Evolutionary conservation across 1,140 invertebrate species (phyloP).

Genomic region (Ceratitis capitata): DNA sequence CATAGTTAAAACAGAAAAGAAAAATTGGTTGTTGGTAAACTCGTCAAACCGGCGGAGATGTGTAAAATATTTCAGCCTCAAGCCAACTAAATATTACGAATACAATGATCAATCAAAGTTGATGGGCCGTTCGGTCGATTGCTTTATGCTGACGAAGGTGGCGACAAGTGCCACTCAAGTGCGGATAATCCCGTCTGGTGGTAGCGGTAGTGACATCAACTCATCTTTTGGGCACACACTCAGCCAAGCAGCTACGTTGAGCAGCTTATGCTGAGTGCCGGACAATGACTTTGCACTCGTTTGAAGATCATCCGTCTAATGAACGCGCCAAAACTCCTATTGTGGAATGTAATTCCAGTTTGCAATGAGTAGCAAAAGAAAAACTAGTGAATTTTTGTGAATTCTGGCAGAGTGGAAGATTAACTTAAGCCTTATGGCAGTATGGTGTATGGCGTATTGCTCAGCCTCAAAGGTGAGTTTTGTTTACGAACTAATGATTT

Average conservation of each 20-base stretch:
- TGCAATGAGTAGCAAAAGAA: too few species aligned
- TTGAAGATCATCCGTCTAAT: not conserved
- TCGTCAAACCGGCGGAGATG: not conserved
- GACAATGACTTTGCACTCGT: not conserved
- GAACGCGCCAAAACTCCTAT: not conserved
- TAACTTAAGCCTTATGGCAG: not conserved
- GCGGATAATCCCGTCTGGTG: constrained; percentile 16
- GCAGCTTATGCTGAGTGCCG: not conserved
- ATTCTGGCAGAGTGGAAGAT: not conserved
- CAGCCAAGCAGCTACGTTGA: not conserved
- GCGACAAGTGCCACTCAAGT: not conserved
- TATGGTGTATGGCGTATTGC: too few species aligned
- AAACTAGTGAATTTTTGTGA: too few species aligned
- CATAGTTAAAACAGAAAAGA: not conserved
- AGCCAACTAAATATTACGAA: too few species aligned
- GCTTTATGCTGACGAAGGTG: not conserved
- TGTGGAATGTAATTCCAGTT: not conserved
- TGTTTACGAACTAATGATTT: too few species aligned
- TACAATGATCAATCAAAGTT: not conserved
- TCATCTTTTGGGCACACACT: not conserved
- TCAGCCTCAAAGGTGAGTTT: too few species aligned
- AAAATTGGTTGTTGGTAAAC: not conserved
- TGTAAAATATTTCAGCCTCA: not conserved
- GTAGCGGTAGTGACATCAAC: too few species aligned
- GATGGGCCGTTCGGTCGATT: too few species aligned